Evolutionary conservation across 2,797 vertebrate species (phyloP), one percentile per base, ranked within the genome.

Genomic region (Philypnodon macrostomus): DNA sequence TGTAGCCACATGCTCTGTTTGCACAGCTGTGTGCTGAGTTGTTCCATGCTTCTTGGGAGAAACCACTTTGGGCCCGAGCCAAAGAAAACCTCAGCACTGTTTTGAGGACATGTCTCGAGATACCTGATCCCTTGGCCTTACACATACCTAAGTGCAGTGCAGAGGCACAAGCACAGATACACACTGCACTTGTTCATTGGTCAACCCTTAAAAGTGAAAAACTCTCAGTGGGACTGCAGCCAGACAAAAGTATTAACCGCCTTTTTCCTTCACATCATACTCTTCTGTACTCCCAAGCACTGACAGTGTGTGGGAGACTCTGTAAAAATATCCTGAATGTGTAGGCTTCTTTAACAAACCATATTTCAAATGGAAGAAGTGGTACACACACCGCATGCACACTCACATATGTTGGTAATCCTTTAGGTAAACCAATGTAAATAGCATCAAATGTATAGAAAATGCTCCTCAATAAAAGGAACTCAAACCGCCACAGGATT

Each of bases 271-370:
- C 40, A 60, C 63, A 48, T 64, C 53, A 58, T 59, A 36, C 57
- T 64, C 63, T 59, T 65, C 49, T 60, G 36, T 29, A 50, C 71
- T 83, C 62, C 40, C 44, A 57, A 64, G 64, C 67, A 53, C 46
- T 74, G 70, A 61, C 70, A 75, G 69, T 39, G 63, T 71, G 81
- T 78, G 79, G 75, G 80, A 77, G 70, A 81, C 41, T 56, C 35
- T 47, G 58, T 58, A 68, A 73, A 81, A 77, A 75, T 70, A 77
- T 66, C 45, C 36, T 35, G 57, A 63, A 91, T 34, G 89, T 91
- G 90, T 90, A 93, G 71, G 90, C 91, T 81, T 90, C 75, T 89
- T 87, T 91, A 75, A 67, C 58, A 73, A 74, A 72, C 56, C 53
- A 61, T 51, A 56, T 60, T 46, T 70, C 44, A 73, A 47, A 55